A percentile compares a stretch with the other conserved stretches of the same genome.
Evolutionary conservation across 1,140 invertebrate genomes (phyloP).

Genomic region (Brachionus sp.): DNA sequence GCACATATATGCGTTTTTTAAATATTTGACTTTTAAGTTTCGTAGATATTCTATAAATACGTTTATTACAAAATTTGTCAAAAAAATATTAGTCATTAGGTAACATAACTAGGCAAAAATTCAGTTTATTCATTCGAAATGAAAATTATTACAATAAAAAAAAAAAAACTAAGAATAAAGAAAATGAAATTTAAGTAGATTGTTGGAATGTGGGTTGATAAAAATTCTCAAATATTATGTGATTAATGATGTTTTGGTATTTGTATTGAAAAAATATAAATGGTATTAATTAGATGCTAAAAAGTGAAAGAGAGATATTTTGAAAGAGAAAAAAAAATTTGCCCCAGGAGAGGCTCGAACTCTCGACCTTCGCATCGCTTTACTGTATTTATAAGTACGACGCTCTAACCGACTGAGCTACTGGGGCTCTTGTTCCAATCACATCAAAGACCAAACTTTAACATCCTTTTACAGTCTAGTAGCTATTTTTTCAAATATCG

Average conservation of each 20-base stretch:
- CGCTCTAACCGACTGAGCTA: constrained; percentile 44
- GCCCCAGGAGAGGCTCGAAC: constrained; percentile 41
- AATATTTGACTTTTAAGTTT: not conserved
- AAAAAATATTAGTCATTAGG: constrained; percentile 14
- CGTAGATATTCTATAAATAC: not conserved
- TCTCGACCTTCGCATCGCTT: constrained; percentile 44
- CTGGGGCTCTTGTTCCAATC: not conserved
- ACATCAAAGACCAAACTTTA: not conserved
- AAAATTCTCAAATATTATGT: not conserved
- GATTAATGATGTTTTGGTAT: constrained; percentile 4
- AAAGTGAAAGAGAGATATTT: not conserved
- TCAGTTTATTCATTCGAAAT: not conserved
- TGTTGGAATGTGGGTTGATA: constrained; percentile 26
- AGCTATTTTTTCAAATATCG: not conserved
- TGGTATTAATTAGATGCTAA: not conserved
- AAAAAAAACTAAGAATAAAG: not conserved
- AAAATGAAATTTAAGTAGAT: not conserved
- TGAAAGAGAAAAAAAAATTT: constrained; percentile 2
- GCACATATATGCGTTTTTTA: not conserved
- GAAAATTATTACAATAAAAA: not conserved
- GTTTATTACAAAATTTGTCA: constrained; percentile 29
- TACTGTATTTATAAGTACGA: constrained; percentile 44
- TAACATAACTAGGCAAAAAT: not conserved
- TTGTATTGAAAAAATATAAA: not conserved
- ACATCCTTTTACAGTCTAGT: not conserved